phyloP scores from a whole-genome alignment of 2,113 vertebrate genomes.

The Peromyscus leucopus region DNA sequence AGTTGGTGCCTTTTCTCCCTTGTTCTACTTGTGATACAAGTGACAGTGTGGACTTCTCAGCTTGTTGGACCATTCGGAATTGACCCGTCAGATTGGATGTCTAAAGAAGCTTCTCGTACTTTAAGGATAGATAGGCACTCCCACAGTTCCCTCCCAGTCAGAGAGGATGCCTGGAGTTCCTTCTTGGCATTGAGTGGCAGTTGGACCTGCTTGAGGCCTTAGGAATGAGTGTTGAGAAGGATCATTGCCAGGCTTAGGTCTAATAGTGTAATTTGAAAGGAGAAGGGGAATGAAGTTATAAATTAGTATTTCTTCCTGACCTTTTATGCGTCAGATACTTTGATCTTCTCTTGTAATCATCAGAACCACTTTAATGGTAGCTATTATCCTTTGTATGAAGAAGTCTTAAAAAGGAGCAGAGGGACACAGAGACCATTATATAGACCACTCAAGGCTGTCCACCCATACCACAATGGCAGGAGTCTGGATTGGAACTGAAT shows the following conservation, averaged over 20 bases:
- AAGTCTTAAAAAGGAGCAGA: not conserved
- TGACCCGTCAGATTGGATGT: not conserved
- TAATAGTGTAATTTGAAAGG: not conserved
- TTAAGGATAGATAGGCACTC: not conserved
- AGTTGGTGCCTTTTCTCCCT: not conserved
- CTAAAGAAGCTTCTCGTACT: not conserved
- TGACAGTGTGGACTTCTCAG: not conserved
- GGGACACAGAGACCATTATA: not conserved
- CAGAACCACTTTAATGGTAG: not conserved
- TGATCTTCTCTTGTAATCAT: not conserved
- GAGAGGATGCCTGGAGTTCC: not conserved
- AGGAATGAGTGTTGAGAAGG: conserved; percentile 1
- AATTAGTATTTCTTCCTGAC: not conserved
- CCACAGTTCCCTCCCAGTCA: not conserved
- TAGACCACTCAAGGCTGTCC: conserved; percentile 4
- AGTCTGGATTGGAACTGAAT: not conserved
- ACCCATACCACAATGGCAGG: not conserved
- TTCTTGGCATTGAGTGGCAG: not conserved
- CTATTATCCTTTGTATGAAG: conserved; percentile 8
- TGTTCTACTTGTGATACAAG: not conserved
- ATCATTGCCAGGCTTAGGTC: not conserved
- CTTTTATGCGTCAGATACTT: not conserved
- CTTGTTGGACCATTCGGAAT: not conserved
- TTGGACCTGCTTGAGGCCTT: conserved; percentile 14
- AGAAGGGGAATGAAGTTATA: not conserved